phyloP scores from a whole-genome alignment of 2,888 invertebrate genomes.

The Limnephilus lunatus region DNA sequence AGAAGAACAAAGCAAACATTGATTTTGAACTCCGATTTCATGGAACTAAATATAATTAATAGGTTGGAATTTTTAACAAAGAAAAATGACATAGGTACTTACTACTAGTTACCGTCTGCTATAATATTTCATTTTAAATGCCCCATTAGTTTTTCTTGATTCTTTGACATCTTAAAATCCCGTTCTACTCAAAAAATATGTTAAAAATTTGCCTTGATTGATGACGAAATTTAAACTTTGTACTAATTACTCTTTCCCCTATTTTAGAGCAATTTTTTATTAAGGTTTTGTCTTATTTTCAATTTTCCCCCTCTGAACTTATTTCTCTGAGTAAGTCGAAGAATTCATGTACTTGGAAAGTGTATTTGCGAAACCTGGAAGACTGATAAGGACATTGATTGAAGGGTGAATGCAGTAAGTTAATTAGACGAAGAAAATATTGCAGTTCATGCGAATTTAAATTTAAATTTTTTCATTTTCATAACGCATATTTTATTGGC shows the following conservation, averaged over 20 bases:
- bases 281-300: background rate
- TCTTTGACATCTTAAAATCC: background rate
- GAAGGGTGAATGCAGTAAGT: background rate
- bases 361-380: background rate
- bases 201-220: background rate
- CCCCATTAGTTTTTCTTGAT: background rate
- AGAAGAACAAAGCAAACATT: no score
- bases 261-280: background rate
- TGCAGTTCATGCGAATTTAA: no score
- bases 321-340: background rate
- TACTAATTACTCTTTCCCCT: background rate
- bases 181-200: background rate
- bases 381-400: background rate
- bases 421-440: background rate
- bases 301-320: background rate
- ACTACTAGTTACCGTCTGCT: background rate
- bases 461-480: no score
- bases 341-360: background rate
- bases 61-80: background rate
- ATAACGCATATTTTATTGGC: no score
- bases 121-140: background rate
- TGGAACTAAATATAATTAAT: background rate
- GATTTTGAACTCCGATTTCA: no score
- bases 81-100: background rate
- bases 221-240: conserved; percentile 12